A percentile compares a stretch with the other conserved stretches of the same genome.
These are phyloP conservation scores for Siniperca knerii DNA, from an alignment of 2,113 vertebrate genomes.

Conservation along the genomic window DNA sequence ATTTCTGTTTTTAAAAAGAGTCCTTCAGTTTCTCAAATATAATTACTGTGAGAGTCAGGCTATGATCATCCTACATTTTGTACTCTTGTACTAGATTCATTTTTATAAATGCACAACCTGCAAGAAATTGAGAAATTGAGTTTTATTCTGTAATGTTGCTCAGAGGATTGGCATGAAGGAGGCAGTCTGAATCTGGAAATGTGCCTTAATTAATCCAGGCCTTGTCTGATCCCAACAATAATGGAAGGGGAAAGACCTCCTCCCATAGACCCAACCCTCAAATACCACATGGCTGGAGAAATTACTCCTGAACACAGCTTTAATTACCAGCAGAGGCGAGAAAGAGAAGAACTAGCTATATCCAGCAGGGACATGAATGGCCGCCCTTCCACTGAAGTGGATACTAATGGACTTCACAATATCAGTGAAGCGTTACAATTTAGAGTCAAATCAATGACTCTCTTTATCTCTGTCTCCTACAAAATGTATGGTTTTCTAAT, in stretches of 20 bases:
- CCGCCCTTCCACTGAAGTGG: conserved; percentile 37
- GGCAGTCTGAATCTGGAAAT: conserved; percentile 55
- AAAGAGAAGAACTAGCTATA: conserved; percentile 10
- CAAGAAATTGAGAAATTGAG: background rate
- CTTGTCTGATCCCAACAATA: conserved; percentile 50
- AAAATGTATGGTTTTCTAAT: conserved; percentile 44
- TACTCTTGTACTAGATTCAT: background rate
- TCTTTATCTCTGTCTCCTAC: conserved; percentile 23
- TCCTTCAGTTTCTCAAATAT: background rate
- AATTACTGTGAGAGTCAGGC: background rate
- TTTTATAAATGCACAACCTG: conserved; percentile 12
- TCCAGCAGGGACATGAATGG: conserved; percentile 27
- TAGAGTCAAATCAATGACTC: conserved; percentile 49
- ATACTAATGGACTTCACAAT: conserved; percentile 43
- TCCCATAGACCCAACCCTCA: conserved; percentile 22
- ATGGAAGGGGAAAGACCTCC: conserved; percentile 32
- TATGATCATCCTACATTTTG: background rate
- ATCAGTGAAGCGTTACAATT: conserved; percentile 35
- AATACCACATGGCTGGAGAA: background rate
- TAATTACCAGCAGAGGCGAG: conserved; percentile 41
- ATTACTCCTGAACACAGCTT: conserved; percentile 18
- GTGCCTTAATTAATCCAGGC: conserved; percentile 59
- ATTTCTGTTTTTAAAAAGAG: background rate
- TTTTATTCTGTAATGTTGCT: conserved; percentile 4
- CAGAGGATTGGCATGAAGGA: conserved; percentile 27